Conservation (phyloP, 1,140 invertebrate genomes). For the Hyles euphorbiae region DNA sequence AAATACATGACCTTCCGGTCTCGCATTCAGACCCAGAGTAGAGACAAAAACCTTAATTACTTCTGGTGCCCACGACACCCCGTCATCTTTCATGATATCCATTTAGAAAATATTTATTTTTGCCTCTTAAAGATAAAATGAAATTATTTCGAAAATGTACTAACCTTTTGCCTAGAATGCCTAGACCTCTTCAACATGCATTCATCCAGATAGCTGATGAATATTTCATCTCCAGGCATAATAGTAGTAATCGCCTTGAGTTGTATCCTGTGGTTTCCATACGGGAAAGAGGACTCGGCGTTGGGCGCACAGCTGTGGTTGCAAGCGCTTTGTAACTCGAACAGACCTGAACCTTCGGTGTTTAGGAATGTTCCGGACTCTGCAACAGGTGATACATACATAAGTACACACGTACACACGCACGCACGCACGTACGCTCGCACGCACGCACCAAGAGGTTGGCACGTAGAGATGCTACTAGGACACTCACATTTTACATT, state of each 20-base stretch:
- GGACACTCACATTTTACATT: too few species aligned
- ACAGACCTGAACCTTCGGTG: slow-evolving; percentile 95
- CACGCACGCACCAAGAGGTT: too few species aligned
- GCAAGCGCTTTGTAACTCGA: slow-evolving; percentile 87
- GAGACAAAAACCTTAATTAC: too few species aligned
- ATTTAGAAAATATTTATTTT: too few species aligned
- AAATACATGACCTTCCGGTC: too few species aligned
- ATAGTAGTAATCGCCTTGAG: slow-evolving; percentile 87
- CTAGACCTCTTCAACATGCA: slow-evolving; percentile 87
- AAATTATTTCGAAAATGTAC: neutral
- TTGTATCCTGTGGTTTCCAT: slow-evolving; percentile 88
- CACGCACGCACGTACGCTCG: too few species aligned
- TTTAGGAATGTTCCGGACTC: slow-evolving; percentile 93
- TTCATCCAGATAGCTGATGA: slow-evolving; percentile 93
- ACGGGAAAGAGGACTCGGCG: slow-evolving; percentile 88
- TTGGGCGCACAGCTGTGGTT: slow-evolving; percentile 97
- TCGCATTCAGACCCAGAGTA: too few species aligned
- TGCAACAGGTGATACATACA: slow-evolving; percentile 52
- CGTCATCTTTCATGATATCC: too few species aligned
- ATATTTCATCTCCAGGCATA: slow-evolving; percentile 89
- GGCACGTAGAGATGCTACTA: too few species aligned
- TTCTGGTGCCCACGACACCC: too few species aligned
- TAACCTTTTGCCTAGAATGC: slow-evolving; percentile 89
- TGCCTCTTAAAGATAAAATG: neutral
- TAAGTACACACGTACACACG: too few species aligned